Evolutionary conservation across 2,113 vertebrate species (phyloP).

Genomic region (Todiramphus chloris): DNA sequence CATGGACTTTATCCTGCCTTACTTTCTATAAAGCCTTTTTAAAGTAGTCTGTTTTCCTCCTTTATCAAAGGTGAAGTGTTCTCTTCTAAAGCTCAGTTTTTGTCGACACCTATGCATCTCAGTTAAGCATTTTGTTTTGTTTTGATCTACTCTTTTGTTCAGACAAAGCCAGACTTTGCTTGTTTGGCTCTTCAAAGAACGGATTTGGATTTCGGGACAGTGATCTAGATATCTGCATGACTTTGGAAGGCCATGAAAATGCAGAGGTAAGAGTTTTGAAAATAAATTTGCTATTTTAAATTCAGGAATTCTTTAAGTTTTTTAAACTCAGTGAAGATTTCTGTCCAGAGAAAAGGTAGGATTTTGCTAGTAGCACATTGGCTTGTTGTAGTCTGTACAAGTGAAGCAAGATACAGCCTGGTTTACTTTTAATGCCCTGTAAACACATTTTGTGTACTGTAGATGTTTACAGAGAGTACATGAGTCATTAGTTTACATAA

Average conservation of each 20-base stretch:
- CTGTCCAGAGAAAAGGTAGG: neutral
- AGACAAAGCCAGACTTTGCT: slow-evolving; percentile 95
- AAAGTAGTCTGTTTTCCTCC: neutral
- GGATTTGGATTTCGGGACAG: slow-evolving; percentile 99
- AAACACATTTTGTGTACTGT: neutral
- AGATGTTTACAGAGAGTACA: neutral
- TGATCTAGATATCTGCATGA: slow-evolving; percentile 99
- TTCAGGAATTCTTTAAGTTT: neutral
- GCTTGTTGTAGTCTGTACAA: neutral
- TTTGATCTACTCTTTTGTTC: slow-evolving; percentile 25
- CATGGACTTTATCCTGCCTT: neutral
- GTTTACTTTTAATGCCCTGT: neutral
- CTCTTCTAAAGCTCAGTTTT: neutral
- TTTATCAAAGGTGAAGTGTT: neutral
- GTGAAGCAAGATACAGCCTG: neutral
- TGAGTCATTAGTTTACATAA: rapidly evolving
- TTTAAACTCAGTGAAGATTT: neutral
- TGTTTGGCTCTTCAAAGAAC: slow-evolving; percentile 99
- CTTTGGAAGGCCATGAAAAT: slow-evolving; percentile 94
- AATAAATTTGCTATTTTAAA: neutral
- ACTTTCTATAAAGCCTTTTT: neutral
- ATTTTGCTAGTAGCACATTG: neutral
- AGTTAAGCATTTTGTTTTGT: neutral
- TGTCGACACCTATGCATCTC: neutral
- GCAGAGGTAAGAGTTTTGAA: slow-evolving; percentile 85